These are phyloP conservation scores for Anagyrus pseudococci DNA, from an alignment of 2,888 invertebrate genomes.

Conservation along the genomic window DNA sequence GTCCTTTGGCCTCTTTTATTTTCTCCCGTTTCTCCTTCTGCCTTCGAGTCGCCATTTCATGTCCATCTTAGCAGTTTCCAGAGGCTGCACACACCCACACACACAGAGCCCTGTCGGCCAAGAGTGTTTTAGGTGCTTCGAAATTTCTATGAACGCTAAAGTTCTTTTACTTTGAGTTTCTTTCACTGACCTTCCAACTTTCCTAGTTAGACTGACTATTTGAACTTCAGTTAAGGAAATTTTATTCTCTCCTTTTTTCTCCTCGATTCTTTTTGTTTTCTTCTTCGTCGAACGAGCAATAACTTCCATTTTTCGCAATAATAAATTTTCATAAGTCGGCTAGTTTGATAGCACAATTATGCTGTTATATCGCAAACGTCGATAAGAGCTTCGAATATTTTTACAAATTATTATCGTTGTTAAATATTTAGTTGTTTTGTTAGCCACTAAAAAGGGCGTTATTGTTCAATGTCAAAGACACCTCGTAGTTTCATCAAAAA, in stretches of 20 bases:
- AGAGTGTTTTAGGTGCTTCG: neutral
- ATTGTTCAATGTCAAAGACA: too few relatives aligned
- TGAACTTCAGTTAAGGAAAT: conserved; percentile 14
- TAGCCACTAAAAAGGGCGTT: too few relatives aligned
- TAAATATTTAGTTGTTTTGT: too few relatives aligned
- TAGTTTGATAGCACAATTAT: too few relatives aligned
- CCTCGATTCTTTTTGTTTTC: too few relatives aligned
- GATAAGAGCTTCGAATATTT: too few relatives aligned
- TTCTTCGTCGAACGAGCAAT: too few relatives aligned
- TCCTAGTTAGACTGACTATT: conserved; percentile 30
- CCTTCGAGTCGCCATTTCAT: neutral
- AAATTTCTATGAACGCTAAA: conserved; percentile 9
- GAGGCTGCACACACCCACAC: neutral
- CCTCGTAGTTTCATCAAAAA: too few relatives aligned
- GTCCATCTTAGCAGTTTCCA: neutral
- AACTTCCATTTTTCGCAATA: too few relatives aligned
- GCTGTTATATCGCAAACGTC: too few relatives aligned
- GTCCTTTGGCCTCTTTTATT: neutral
- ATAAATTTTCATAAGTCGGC: too few relatives aligned
- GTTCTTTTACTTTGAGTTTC: conserved; percentile 29
- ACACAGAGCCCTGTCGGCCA: neutral
- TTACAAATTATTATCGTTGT: too few relatives aligned
- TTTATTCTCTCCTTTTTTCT: conserved; percentile 3
- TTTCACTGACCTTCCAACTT: conserved; percentile 15
- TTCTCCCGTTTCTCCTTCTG: neutral